Base-by-base conservation (phyloP, 2,113 vertebrate genomes). In the human (Homo sapiens) region DNA sequence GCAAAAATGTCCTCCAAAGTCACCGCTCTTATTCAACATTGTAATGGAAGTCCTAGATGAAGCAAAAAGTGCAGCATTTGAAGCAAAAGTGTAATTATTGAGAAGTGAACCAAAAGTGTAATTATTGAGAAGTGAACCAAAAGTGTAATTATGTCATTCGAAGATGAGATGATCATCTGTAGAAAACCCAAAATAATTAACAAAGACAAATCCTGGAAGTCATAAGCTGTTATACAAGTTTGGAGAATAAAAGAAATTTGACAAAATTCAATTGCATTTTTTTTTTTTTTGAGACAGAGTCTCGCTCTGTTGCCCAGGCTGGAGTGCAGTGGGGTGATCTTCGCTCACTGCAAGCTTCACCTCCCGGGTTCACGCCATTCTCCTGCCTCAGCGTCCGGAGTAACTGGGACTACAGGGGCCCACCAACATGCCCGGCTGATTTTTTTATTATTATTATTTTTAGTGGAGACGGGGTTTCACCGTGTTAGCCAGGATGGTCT, bases 351-450 rank as follows among this genome's bases (percentile, higher is more conserved):
- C 17, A 55, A 55, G 52, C 52, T 52, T 0, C 52, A 1, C 17
- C 52, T 55, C 17, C 17, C 5, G 5, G 52, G 5, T 55, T 55
- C 17, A 18, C 0, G 17, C 52, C 52, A 55, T 55, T 55, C 52
- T 55, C 52, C 52, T 55, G 52, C 52, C 52, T 55, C 52, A 55
- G 52, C 17, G 0, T 55, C 17, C 5, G 1, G 0, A 55, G 17
- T 55, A 55, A 17, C 52, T 6, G 52, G 17, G 5, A 55, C 52
- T 18, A 55, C 17, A 18, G 52, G 52, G 1, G 1, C 52, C 5
- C 1, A 1, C 16, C 52, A 55, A 0, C 52, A 2, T 0, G 17
- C 52, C 0, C 0, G 5, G 17, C 17, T 55, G 0, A 50, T 50
- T 50, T 52, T 55, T 55, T 55, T 55, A 20, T 55, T 18, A 17